Evolutionary conservation across 2,113 vertebrate genomes (phyloP), one percentile per base, ranked within the genome.

Genomic region (Galbula dea): DNA sequence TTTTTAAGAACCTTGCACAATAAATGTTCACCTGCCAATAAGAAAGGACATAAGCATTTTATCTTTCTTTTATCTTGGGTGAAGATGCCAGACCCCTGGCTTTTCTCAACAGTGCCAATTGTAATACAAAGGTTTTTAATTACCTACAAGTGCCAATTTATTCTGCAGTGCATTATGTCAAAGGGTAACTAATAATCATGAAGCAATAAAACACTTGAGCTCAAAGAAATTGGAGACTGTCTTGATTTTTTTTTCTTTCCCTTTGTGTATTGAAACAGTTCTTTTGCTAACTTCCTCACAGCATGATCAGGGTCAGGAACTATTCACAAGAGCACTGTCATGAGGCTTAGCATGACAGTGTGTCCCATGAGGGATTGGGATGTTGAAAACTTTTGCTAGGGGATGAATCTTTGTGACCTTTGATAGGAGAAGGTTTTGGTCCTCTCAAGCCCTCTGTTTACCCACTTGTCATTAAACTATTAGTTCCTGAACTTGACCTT

Each of bases 181-280:
- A 94, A 85, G 19, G 74, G 30, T 83, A 94, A 95, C 87, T 91
- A 97, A 85, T 80, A 68, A 90, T 92, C 91, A 89, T 6, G 0
- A 37, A 88, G 71, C 89, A 97, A 97, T 97, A 96, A 97, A 97
- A 94, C 68, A 94, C 80, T 34, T 34, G 67, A 77, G 36, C 90
- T 95, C 49, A n/a, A 63, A 86, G 74, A 71, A 34, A 61, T 11
- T 49, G 75, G 17, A 39, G 24, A 14, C 46, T 86, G 46, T 58
- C 51, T 54, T 71, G 16, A 30, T 9, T 58, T 9, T 24, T 41
- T 72, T 62, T 36, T 12, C 73, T 36, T 72, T 45, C 55, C 24
- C n/a, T 83, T 36, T 55, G 7, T 73, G 10, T 89, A 32, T 71
- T 51, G 23, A 66, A 78, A 46, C n/a, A 46, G 29, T 66, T 36